Base-by-base conservation (phyloP, 2,113 vertebrate species). In the Pungitius pungitius region DNA sequence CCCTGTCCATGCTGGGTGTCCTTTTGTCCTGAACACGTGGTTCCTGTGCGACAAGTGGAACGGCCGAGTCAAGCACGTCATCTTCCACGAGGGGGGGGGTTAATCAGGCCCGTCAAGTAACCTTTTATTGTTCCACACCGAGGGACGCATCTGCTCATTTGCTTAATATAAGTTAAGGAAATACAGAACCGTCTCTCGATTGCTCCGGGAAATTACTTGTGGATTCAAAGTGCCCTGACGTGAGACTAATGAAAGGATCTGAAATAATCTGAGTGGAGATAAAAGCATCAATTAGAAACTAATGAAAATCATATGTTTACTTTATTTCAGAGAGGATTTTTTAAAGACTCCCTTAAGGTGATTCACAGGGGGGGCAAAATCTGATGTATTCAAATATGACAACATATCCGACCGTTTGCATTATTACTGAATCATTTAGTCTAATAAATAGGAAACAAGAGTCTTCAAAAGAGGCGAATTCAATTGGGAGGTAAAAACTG, bases 91-190 rank as follows among this genome's bases (percentile, higher is more conserved):
- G 52, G 39, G 27, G 82, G 52, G 39, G 27, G 82, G 63, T 81
- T 80, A 77, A 87, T 85, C 64, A 79, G 55, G 61, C 62, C 66
- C 49, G 65, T 54, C 37, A 51, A 42, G n/a, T 27, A 49, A 66
- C 26, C 73, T 78, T 83, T 63, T n/a, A n/a, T n/a, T n/a, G n/a
- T n/a, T n/a, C n/a, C 22, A 64, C 40, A 60, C 18, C 62, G 47
- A 74, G 78, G 71, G 75, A 83, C 69, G 62, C 85, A 84, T 75
- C 79, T 80, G 89, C 62, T 75, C 64, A 26, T 54, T 39, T 40
- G 35, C 78, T 76, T 75, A 85, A 82, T 81, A 77, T 72, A 83
- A 84, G 83, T 73, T 8, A 42, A 58, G 20, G 60, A 72, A 83
- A 78, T 61, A 65, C 35, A 65, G 54, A 83, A 57, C 62, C 42